phyloP scores from a whole-genome alignment of 2,888 invertebrate species.

The Melinaea menophilus region DNA sequence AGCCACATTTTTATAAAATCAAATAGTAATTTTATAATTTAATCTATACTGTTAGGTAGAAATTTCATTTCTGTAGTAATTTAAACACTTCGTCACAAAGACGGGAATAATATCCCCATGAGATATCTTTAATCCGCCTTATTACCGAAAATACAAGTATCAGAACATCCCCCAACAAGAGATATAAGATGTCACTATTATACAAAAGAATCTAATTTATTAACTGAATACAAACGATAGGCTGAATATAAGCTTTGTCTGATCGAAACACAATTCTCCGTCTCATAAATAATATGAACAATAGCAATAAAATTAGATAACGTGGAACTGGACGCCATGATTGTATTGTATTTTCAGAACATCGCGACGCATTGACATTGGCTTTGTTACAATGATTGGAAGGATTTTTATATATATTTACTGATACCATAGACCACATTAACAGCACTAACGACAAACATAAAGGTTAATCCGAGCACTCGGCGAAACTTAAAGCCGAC shows the following conservation, averaged over 20 bases:
- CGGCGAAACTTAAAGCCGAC: neutral
- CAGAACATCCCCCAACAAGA: constrained; percentile 9
- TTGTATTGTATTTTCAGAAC: constrained; percentile 39
- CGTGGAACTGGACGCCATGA: constrained; percentile 52
- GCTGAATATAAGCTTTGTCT: constrained; percentile 60
- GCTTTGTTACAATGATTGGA: constrained; percentile 26
- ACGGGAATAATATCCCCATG: neutral
- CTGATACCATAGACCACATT: neutral
- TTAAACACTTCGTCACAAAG: too few species aligned
- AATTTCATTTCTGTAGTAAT: too few species aligned
- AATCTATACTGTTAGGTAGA: too few species aligned
- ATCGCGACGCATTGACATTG: constrained; percentile 19
- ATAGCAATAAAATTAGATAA: constrained; percentile 71
- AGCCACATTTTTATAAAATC: too few species aligned
- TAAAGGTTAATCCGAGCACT: constrained; percentile 3
- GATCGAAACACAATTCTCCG: constrained; percentile 67
- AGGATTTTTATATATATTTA: constrained; percentile 13
- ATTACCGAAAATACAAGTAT: constrained; percentile 6
- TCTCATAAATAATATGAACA: constrained; percentile 72
- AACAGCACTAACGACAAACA: neutral
- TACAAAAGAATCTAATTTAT: constrained; percentile 54
- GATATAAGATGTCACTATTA: constrained; percentile 11
- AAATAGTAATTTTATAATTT: too few species aligned
- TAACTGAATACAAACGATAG: constrained; percentile 62
- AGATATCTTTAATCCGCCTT: neutral